Evolutionary conservation across 2,797 vertebrate species (phyloP).

Genomic region (Petrocephalus sullivani): DNA sequence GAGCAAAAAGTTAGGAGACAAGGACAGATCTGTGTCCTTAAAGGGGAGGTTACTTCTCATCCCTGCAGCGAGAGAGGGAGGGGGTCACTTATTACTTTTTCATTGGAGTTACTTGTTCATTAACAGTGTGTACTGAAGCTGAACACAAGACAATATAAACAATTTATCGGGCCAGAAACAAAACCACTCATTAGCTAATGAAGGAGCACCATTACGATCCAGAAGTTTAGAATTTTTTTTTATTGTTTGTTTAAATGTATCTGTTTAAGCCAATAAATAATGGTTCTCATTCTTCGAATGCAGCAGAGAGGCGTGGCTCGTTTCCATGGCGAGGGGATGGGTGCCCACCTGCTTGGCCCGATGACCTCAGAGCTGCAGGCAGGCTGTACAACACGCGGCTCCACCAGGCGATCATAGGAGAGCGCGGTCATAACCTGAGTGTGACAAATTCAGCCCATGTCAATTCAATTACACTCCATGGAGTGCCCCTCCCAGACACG

Average conservation of each 20-base stretch:
- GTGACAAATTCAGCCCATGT: not conserved
- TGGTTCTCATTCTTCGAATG: not conserved
- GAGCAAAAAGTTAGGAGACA: not conserved
- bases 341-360: constrained; percentile 25
- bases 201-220: not conserved
- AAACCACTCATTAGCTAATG: not conserved
- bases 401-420: constrained; percentile 66
- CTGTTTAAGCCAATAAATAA: not conserved
- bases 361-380: constrained; percentile 31
- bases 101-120: not conserved
- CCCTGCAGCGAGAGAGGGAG: not conserved
- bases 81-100: not conserved
- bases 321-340: not conserved
- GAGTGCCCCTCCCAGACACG: not conserved
- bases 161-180: not conserved
- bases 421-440: constrained; percentile 64
- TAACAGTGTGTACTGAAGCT: not conserved
- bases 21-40: not conserved
- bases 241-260: not conserved
- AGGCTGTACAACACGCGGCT: constrained; percentile 47
- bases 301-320: not conserved
- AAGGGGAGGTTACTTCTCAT: not conserved
- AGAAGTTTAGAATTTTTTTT: not conserved
- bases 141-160: not conserved
- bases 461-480: not conserved